phyloP scores from a whole-genome alignment of 2,113 vertebrate genomes.

The Rhadina sibilatrix region DNA sequence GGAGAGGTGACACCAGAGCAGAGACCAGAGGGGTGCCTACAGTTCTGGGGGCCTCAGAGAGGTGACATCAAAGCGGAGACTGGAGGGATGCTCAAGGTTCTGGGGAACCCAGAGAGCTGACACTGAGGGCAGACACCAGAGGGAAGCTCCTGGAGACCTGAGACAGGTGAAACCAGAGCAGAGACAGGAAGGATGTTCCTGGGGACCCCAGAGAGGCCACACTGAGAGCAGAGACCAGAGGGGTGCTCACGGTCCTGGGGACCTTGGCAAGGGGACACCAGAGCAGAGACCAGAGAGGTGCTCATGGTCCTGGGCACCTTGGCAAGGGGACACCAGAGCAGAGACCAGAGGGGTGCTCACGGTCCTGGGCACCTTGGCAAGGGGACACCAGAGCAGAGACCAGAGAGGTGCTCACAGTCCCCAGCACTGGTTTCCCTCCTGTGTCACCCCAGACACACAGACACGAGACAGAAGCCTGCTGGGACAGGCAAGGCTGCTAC shows the following conservation, averaged over 20 bases:
- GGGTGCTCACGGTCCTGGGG: background rate
- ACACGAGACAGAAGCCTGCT: background rate
- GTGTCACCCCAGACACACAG: background rate
- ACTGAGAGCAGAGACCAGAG: background rate
- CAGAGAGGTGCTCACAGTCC: background rate
- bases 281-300: background rate
- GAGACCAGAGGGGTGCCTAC: background rate
- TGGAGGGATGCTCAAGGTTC: background rate
- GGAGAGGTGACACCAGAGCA: background rate
- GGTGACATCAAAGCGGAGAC: background rate
- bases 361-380: background rate
- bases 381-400: background rate
- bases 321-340: background rate
- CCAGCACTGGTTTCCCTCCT: background rate
- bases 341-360: background rate
- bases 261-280: rapidly evolving
- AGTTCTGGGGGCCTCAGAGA: background rate
- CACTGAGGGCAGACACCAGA: background rate
- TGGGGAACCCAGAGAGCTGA: background rate
- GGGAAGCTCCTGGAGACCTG: background rate
- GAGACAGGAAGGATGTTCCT: background rate
- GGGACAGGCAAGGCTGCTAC: background rate
- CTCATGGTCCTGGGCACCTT: background rate
- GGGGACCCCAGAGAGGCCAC: background rate
- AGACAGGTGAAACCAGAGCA: background rate